These are phyloP conservation scores for Eumaeus atala DNA, from an alignment of 1,140 invertebrate species.

Conservation along the genomic window DNA sequence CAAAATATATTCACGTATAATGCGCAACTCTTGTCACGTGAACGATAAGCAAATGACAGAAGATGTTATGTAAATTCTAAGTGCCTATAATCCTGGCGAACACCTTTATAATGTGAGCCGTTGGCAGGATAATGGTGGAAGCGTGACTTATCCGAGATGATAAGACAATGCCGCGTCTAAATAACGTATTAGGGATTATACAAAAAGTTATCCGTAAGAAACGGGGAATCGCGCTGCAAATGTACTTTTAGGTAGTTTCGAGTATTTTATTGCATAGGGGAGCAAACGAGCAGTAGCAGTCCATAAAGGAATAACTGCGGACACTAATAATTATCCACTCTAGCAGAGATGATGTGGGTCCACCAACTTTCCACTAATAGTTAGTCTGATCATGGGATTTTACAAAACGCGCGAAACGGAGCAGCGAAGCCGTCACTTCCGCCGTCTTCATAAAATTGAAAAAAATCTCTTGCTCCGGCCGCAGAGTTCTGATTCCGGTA, in stretches of 20 bases:
- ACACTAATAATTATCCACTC: too few relatives aligned
- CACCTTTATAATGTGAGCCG: slow-evolving; percentile 52
- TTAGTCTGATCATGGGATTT: too few relatives aligned
- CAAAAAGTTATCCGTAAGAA: neutral
- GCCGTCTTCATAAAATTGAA: too few relatives aligned
- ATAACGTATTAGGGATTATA: slow-evolving; percentile 41
- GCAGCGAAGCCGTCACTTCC: too few relatives aligned
- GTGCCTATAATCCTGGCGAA: slow-evolving; percentile 57
- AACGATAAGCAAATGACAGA: slow-evolving; percentile 69
- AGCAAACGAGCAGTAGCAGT: too few relatives aligned
- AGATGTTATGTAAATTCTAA: slow-evolving; percentile 70
- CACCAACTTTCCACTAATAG: too few relatives aligned
- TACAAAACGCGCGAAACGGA: too few relatives aligned
- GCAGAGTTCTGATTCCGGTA: too few relatives aligned
- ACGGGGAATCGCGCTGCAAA: neutral
- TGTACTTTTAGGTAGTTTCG: neutral
- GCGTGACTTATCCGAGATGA: slow-evolving; percentile 53
- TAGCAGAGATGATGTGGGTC: too few relatives aligned
- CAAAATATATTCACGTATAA: slow-evolving; percentile 67
- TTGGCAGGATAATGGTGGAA: slow-evolving; percentile 46
- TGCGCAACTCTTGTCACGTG: slow-evolving; percentile 64
- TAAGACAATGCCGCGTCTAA: slow-evolving; percentile 48
- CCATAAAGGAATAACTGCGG: too few relatives aligned
- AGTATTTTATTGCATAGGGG: too few relatives aligned
- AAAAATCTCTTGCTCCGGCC: too few relatives aligned